phyloP scores from a whole-genome alignment of 92 coral and sea anemone genomes.

The Epizoanthus illoricatus region DNA sequence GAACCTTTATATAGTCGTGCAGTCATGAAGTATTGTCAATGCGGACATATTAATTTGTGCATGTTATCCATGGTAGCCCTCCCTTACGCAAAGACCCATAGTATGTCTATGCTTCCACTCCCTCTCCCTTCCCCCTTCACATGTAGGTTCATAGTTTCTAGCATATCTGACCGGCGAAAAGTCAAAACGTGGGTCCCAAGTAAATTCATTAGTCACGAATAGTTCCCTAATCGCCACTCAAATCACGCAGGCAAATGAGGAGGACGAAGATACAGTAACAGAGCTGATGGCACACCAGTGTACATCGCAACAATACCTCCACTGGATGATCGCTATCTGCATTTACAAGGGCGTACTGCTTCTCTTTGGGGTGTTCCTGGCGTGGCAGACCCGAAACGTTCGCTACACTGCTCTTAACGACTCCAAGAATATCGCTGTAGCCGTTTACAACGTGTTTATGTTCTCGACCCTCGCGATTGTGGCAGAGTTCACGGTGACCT shows the following conservation, averaged over 20 bases:
- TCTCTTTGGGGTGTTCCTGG: slow-evolving; percentile 81
- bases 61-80: too few relatives aligned
- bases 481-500: slow-evolving; percentile 48
- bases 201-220: too few relatives aligned
- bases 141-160: too few relatives aligned
- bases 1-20: too few relatives aligned
- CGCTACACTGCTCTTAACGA: slow-evolving; percentile 76
- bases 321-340: slow-evolving; percentile 76
- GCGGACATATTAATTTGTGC: too few relatives aligned
- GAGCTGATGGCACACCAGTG: slow-evolving; percentile 56
- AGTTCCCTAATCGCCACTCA: too few relatives aligned
- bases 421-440: slow-evolving; percentile 80
- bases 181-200: too few relatives aligned
- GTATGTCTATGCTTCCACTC: too few relatives aligned
- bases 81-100: too few relatives aligned
- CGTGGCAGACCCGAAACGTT: slow-evolving; percentile 88
- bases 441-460: slow-evolving; percentile 85
- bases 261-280: slow-evolving; percentile 57
- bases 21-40: too few relatives aligned
- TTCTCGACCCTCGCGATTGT: slow-evolving; percentile 68
- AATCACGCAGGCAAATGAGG: slow-evolving; percentile 44
- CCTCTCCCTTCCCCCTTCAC: too few relatives aligned
- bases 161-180: too few relatives aligned
- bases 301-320: slow-evolving; percentile 48
- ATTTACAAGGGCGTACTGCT: slow-evolving; percentile 73